These are phyloP conservation scores for Aphelocoma californica DNA, from an alignment of 2,797 vertebrate species.

Conservation along the genomic window DNA sequence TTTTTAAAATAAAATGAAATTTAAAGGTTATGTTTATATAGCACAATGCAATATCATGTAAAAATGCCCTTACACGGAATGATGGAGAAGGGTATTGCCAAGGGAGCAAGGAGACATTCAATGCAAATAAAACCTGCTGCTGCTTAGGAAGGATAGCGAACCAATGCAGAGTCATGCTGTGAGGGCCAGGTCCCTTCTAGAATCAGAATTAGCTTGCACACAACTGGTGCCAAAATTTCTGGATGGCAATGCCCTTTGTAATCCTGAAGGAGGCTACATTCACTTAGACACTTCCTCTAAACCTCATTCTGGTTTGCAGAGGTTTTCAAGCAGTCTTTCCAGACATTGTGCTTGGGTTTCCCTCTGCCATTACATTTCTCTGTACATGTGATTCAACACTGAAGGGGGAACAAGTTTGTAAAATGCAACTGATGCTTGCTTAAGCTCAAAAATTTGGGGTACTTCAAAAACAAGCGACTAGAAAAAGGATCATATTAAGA, in stretches of 20 bases:
- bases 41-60: neutral
- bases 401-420: neutral
- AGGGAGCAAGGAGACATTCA: neutral
- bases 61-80: neutral
- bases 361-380: neutral
- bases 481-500: neutral
- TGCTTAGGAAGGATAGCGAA: neutral
- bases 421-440: neutral
- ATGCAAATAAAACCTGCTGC: neutral
- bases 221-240: neutral
- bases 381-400: rapidly evolving
- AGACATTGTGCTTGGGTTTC: neutral
- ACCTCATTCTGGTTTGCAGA: neutral
- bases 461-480: neutral
- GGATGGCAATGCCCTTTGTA: neutral
- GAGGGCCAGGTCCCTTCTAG: neutral
- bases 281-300: neutral
- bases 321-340: neutral
- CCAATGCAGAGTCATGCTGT: neutral
- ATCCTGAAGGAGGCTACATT: neutral
- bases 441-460: neutral
- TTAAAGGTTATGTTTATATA: neutral
- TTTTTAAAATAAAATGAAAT: neutral
- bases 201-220: neutral
- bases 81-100: neutral